Evolutionary conservation across 2,888 invertebrate species (phyloP).

Genomic region (Saturnia japonica): DNA sequence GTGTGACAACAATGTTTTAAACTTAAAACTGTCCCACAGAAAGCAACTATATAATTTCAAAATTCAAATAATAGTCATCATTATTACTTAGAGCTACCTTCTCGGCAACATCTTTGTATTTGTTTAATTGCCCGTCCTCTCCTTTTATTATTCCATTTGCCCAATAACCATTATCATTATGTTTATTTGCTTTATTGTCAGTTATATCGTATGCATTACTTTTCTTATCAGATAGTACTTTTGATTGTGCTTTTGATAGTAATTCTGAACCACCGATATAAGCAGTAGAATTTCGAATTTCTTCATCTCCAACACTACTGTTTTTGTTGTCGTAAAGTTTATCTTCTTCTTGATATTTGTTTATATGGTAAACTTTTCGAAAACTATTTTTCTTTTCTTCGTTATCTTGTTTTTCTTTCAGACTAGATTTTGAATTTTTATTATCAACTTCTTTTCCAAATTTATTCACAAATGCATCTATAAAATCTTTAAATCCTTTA

Average conservation of each 20-base stretch:
- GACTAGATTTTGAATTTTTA: constrained; percentile 47
- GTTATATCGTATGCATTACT: constrained; percentile 38
- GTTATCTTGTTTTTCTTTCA: constrained; percentile 55
- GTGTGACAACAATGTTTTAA: neutral
- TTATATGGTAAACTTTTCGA: constrained; percentile 67
- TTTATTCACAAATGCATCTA: constrained; percentile 63
- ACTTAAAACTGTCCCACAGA: neutral
- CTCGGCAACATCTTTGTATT: constrained; percentile 55
- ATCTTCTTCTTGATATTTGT: constrained; percentile 70
- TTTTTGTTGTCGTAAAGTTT: constrained; percentile 68
- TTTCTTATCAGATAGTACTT: constrained; percentile 44
- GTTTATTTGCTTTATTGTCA: constrained; percentile 39
- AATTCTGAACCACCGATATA: constrained; percentile 57
- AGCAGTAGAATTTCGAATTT: constrained; percentile 47
- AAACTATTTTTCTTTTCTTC: constrained; percentile 67
- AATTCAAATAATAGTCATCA: constrained; percentile 48
- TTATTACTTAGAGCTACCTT: constrained; percentile 50
- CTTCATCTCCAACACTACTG: constrained; percentile 49
- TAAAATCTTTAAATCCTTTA: constrained; percentile 58
- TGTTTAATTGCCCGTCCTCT: constrained; percentile 43
- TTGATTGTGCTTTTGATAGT: constrained; percentile 48
- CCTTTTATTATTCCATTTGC: constrained; percentile 41
- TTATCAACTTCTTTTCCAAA: constrained; percentile 58
- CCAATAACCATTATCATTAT: constrained; percentile 41
- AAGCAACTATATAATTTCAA: neutral